These are phyloP conservation scores for Grapholita molesta DNA, from an alignment of 1,140 invertebrate species.

Conservation along the genomic window DNA sequence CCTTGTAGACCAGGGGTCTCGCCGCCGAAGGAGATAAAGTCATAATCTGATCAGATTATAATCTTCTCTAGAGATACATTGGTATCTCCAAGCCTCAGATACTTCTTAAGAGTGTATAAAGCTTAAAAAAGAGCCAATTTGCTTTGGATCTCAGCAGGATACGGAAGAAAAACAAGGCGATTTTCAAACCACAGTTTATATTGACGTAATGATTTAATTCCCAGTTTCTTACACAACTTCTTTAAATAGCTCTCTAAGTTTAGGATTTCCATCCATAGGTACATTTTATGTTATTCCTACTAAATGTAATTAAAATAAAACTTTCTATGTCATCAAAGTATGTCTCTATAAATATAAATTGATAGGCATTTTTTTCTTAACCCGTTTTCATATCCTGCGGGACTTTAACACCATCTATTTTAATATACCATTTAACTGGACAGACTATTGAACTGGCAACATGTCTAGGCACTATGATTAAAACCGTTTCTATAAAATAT, in stretches of 20 bases:
- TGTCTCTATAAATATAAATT: slow-evolving; percentile 61
- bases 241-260: slow-evolving; percentile 25
- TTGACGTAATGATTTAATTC: slow-evolving; percentile 13
- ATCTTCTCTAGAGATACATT: no score
- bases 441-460: not conserved
- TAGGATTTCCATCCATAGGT: slow-evolving; percentile 37
- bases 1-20: no score
- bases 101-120: no score
- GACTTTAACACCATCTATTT: slow-evolving; percentile 1
- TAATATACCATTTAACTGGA: not conserved
- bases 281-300: slow-evolving; percentile 29
- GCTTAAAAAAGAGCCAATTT: no score
- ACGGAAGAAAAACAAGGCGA: not conserved
- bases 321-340: slow-evolving; percentile 41
- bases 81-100: no score
- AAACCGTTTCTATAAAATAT: slow-evolving; percentile 36
- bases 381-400: not conserved
- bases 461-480: not conserved
- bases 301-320: slow-evolving; percentile 32
- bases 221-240: slow-evolving; percentile 26
- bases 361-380: slow-evolving; percentile 30
- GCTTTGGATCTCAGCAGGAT: no score
- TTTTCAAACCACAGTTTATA: not conserved
- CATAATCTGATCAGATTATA: no score
- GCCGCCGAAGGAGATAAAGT: no score